Percentiles rank a stretch among this genome's conserved stretches.
These are phyloP conservation scores for Darevskia nairensis DNA, from an alignment of 2,797 vertebrate species.

Conservation along the genomic window DNA sequence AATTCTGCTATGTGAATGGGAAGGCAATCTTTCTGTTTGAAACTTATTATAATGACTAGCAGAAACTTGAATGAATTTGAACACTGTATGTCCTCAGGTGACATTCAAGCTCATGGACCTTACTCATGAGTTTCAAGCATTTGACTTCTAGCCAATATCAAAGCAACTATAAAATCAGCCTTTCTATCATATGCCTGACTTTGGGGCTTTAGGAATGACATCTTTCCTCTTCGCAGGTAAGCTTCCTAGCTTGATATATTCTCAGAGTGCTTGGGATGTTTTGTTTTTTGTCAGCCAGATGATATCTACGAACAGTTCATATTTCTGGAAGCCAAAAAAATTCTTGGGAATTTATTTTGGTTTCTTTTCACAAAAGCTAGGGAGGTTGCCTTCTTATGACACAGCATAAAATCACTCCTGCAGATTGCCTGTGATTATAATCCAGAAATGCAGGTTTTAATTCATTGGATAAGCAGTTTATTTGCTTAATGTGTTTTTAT, in stretches of 20 bases:
- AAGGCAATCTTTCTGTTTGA: too few species aligned
- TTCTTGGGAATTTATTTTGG: background rate
- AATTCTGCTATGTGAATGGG: too few species aligned
- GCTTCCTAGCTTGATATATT: background rate
- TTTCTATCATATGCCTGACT: too few species aligned
- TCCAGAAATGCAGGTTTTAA: background rate
- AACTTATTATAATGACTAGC: too few species aligned
- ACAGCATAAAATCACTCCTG: background rate
- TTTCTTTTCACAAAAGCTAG: background rate
- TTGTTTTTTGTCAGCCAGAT: background rate
- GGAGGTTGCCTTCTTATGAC: background rate
- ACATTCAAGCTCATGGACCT: too few species aligned
- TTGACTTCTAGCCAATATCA: too few species aligned
- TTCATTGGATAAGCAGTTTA: background rate
- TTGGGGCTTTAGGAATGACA: too few species aligned
- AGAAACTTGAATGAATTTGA: too few species aligned
- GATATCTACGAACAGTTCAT: background rate
- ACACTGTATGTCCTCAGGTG: too few species aligned
- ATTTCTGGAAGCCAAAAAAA: background rate
- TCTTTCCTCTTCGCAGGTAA: background rate
- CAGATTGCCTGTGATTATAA: background rate
- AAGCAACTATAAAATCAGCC: too few species aligned
- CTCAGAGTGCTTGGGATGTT: too few species aligned
- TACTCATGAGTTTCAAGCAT: too few species aligned
- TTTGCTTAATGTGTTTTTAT: background rate